Percentiles rank a stretch among this genome's conserved stretches.
Evolutionary conservation across 2,888 invertebrate species (phyloP).

Genomic region (Halocaridina rubra): DNA sequence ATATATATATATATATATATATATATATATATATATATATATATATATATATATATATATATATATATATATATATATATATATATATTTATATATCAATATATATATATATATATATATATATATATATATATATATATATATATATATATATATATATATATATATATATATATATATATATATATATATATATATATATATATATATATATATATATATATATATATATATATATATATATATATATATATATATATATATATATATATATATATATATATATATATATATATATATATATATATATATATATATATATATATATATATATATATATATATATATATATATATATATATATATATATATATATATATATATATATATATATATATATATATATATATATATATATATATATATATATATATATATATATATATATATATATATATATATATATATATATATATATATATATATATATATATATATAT

Average conservation of each 20-base stretch:
- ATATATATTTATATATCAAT: not conserved
- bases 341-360: not conserved
- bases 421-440: not conserved
- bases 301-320: not conserved
- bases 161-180: not conserved
- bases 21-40: not conserved
- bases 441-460: not conserved
- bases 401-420: not conserved
- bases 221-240: not conserved
- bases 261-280: not conserved
- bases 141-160: not conserved
- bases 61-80: not conserved
- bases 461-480: not conserved
- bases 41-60: not conserved
- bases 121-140: not conserved
- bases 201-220: not conserved
- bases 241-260: not conserved
- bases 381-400: not conserved
- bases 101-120: not conserved
- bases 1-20: not conserved
- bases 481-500: not conserved
- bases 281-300: not conserved
- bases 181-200: not conserved
- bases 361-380: not conserved
- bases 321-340: not conserved